A percentile compares a stretch with the other conserved stretches of the same genome.
Conservation (phyloP, 2,797 vertebrate genomes). For the Coracias cyanogaster region DNA sequence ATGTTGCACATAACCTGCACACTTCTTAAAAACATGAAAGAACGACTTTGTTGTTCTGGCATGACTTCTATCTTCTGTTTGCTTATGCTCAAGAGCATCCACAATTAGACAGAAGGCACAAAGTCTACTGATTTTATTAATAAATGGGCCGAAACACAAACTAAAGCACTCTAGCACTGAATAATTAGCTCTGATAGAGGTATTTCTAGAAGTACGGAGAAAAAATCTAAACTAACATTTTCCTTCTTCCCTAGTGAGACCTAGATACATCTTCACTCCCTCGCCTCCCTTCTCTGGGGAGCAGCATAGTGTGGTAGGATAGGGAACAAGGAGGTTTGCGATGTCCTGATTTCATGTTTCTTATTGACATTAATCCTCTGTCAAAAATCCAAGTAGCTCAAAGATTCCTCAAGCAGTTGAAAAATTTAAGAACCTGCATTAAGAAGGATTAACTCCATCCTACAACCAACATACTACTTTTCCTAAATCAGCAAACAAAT, state of each 20-base stretch:
- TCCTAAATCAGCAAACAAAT: not conserved
- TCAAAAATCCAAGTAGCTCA: slow-evolving; percentile 48
- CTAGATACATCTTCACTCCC: not conserved
- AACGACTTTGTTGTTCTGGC: not conserved
- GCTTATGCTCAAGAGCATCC: not conserved
- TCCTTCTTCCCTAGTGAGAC: not conserved
- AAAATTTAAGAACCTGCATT: not conserved
- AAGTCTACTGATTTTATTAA: not conserved
- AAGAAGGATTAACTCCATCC: slow-evolving; percentile 48
- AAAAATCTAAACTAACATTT: slow-evolving; percentile 17
- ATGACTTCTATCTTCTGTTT: not conserved
- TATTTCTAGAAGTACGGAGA: not conserved
- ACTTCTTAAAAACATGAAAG: not conserved
- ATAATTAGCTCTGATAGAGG: not conserved
- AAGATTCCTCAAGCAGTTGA: slow-evolving; percentile 40
- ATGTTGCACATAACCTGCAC: not conserved
- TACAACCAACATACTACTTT: not conserved
- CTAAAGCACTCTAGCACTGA: not conserved
- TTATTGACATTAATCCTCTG: slow-evolving; percentile 48
- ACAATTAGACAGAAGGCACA: not conserved
- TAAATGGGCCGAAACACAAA: not conserved
- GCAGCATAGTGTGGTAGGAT: not conserved
- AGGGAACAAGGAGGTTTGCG: not conserved
- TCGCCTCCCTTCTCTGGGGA: not conserved
- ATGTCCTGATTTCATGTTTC: slow-evolving; percentile 3